These are phyloP conservation scores for Rhynchonycteris naso DNA, from an alignment of 2,797 vertebrate species.

Conservation along the genomic window DNA sequence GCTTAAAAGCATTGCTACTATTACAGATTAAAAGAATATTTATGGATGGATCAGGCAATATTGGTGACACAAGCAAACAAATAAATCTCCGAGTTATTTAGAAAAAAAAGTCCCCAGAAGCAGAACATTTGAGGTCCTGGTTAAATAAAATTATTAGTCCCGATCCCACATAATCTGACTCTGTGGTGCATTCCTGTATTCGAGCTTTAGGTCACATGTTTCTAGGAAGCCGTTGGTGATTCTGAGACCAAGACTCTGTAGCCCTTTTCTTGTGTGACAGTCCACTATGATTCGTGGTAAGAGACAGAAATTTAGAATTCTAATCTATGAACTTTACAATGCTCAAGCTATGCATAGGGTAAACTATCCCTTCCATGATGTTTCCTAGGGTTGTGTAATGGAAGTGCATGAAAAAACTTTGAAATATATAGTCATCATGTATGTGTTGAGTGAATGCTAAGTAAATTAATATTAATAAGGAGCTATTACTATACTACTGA, in stretches of 20 bases:
- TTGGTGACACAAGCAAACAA: neutral
- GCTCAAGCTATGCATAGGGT: neutral
- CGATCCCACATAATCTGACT: neutral
- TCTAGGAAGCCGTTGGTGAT: neutral
- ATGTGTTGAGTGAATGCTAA: neutral
- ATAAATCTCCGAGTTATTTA: neutral
- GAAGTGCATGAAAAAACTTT: neutral
- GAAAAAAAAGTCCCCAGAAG: neutral
- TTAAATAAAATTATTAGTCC: neutral
- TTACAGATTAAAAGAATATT: neutral
- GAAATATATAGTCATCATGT: neutral
- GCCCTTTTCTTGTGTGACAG: neutral
- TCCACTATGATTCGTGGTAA: conserved; percentile 19
- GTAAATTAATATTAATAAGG: neutral
- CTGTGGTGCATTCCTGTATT: neutral
- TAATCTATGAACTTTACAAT: neutral
- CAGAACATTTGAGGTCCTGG: neutral
- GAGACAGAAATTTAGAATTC: neutral
- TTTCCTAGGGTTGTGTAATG: neutral
- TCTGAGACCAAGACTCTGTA: neutral
- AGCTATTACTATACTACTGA: neutral
- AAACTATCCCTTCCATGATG: neutral
- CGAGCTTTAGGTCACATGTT: neutral
- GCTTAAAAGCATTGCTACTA: neutral
- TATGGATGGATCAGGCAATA: neutral